Evolutionary conservation across 2,888 invertebrate genomes (phyloP), one percentile per base, ranked within the genome.

Genomic region (Rotaria macrura): DNA sequence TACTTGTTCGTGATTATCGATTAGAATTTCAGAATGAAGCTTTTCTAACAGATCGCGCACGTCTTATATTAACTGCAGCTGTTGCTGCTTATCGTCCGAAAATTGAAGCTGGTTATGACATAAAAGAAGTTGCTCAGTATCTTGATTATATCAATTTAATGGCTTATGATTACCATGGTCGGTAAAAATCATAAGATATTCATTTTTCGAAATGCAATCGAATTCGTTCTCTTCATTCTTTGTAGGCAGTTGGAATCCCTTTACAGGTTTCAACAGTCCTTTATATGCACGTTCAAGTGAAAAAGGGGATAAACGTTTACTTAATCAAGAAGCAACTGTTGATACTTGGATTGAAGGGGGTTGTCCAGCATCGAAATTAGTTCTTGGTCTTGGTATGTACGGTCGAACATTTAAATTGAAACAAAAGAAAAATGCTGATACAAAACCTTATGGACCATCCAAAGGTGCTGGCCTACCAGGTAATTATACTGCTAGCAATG

Each of bases 141-240:
- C 83, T 86, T 25, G 86, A 86, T 83, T 85, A 57, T 34, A 86
- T 86, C 20, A 86, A 86, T 86, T 83, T 86, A 29, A 86, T 86
- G 86, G 86, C 86, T 29, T 86, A 86, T 83, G 86, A 86, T 84
- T 86, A 86, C 65, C 86, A 86, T 40, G 86, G 86, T 49, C n/a
- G 25, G 79, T 74, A 10, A 25, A 1, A 6, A 25, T 74, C 9
- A 14, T 29, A 9, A n/a, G 9, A 57, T 10, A 29, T 4, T 79
- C 10, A 12, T n/a, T 79, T 20, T 43, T n/a, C 23, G 40, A 6
- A 14, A 43, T 25, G 43, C n/a, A 25, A 79, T 20, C 1, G 2
- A 79, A n/a, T 5, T 1, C 6, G 1, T 43, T 17, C 12, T 17
- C 1, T 25, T n/a, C 4, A 12, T 43, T 3, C 25, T 43, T 23